These are phyloP conservation scores for Urocitellus parryii DNA, from an alignment of 2,113 vertebrate species.

Conservation along the genomic window DNA sequence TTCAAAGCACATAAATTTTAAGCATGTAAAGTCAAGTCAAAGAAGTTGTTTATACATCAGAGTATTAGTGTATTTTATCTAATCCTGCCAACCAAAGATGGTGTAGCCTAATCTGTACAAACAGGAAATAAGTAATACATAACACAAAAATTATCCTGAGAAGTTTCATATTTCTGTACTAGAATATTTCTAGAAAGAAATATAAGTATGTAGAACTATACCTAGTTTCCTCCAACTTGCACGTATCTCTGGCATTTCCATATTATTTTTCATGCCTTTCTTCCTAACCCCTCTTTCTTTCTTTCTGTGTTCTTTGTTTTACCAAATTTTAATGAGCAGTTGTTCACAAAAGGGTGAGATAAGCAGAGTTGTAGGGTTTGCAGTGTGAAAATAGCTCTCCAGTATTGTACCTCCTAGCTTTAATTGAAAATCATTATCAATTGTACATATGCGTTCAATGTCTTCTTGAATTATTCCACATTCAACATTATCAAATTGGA, in stretches of 20 bases:
- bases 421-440: not conserved
- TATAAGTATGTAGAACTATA: not conserved
- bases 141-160: not conserved
- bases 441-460: not conserved
- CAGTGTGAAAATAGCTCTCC: not conserved
- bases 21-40: slow-evolving; percentile 14
- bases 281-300: not conserved
- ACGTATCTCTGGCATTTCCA: not conserved
- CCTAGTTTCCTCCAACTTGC: not conserved
- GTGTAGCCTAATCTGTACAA: not conserved
- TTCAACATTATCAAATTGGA: not conserved
- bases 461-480: not conserved
- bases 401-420: not conserved
- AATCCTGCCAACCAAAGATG: not conserved
- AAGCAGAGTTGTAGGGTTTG: not conserved
- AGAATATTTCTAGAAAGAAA: slow-evolving; percentile 2
- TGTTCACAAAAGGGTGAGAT: not conserved
- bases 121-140: not conserved
- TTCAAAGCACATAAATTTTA: not conserved
- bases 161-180: not conserved
- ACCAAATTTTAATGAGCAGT: not conserved
- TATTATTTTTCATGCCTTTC: not conserved
- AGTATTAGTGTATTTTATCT: not conserved
- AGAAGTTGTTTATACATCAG: not conserved
- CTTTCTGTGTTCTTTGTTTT: not conserved